Percentiles rank a stretch among this genome's conserved stretches.
Conservation (phyloP, 2,888 invertebrate genomes). For the Spilosoma lubricipeda region DNA sequence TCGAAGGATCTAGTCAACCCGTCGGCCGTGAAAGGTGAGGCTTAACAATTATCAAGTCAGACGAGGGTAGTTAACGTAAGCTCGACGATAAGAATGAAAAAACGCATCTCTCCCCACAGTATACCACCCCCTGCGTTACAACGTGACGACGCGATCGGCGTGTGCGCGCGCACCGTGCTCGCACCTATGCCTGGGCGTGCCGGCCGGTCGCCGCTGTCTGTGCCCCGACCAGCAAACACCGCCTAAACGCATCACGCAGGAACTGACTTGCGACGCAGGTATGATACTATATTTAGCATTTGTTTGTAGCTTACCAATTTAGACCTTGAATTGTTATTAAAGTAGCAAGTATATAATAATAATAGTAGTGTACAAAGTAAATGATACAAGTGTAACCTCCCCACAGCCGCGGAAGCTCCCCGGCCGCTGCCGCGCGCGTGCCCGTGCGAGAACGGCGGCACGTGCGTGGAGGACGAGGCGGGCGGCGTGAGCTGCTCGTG, state of each 20-base stretch:
- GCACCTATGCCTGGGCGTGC: constrained; percentile 96
- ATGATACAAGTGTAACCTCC: not conserved
- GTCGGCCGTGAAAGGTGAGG: constrained; percentile 91
- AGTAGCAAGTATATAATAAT: too few relatives aligned
- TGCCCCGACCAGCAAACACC: constrained; percentile 92
- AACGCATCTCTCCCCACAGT: constrained; percentile 76
- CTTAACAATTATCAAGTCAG: not conserved
- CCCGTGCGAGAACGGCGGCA: constrained; percentile 94
- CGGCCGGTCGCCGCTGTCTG: constrained; percentile 94
- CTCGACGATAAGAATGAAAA: not conserved
- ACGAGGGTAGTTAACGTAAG: not conserved
- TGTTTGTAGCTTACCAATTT: not conserved
- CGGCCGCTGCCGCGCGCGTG: constrained; percentile 92
- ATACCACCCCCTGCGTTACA: constrained; percentile 94
- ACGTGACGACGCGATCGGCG: constrained; percentile 89
- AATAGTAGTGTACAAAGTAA: not conserved
- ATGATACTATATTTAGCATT: constrained; percentile 26
- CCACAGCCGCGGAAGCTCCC: constrained; percentile 89
- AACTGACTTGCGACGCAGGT: constrained; percentile 93
- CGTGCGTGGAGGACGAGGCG: constrained; percentile 86
- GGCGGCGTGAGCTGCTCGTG: constrained; percentile 88
- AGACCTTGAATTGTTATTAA: not conserved
- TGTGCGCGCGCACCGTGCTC: constrained; percentile 90
- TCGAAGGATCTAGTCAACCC: constrained; percentile 94
- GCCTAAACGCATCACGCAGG: constrained; percentile 87